These are phyloP conservation scores for Rugalucina vietnamica DNA, from an alignment of 2,888 invertebrate genomes.

Conservation along the genomic window DNA sequence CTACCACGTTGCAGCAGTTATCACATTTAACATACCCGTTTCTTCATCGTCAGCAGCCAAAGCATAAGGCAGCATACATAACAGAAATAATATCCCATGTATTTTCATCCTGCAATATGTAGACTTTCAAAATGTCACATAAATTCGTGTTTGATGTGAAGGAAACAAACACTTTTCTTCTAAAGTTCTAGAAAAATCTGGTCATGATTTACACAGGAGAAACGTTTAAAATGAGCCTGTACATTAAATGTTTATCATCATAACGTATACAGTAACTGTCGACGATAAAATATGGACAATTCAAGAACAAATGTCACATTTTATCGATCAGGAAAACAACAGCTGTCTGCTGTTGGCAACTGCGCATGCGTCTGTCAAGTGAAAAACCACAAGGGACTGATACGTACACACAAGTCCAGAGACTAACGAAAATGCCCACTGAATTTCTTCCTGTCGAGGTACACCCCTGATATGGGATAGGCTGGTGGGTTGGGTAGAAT, in stretches of 20 bases:
- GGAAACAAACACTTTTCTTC: not conserved
- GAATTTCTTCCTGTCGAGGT: too few relatives aligned
- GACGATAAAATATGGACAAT: not conserved
- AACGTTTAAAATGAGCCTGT: not conserved
- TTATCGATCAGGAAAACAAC: not conserved
- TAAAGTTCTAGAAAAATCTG: not conserved
- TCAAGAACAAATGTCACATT: conserved; percentile 2
- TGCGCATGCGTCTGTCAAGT: not conserved
- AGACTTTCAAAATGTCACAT: not conserved
- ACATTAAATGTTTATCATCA: not conserved
- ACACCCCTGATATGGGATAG: too few relatives aligned
- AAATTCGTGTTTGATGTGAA: not conserved
- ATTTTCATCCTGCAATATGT: not conserved
- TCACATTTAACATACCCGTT: not conserved
- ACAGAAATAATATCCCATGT: not conserved
- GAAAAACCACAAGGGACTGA: not conserved
- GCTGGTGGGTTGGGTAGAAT: too few relatives aligned
- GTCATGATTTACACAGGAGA: not conserved
- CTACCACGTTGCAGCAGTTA: too few relatives aligned
- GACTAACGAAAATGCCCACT: not conserved
- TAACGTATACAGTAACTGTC: not conserved
- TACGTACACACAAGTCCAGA: not conserved
- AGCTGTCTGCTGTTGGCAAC: not conserved
- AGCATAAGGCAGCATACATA: not conserved
- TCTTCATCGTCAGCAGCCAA: not conserved